A percentile compares a stretch with the other conserved stretches of the same genome.
Conservation (phyloP, 2,113 vertebrate species). For the Chiloscyllium plagiosum region DNA sequence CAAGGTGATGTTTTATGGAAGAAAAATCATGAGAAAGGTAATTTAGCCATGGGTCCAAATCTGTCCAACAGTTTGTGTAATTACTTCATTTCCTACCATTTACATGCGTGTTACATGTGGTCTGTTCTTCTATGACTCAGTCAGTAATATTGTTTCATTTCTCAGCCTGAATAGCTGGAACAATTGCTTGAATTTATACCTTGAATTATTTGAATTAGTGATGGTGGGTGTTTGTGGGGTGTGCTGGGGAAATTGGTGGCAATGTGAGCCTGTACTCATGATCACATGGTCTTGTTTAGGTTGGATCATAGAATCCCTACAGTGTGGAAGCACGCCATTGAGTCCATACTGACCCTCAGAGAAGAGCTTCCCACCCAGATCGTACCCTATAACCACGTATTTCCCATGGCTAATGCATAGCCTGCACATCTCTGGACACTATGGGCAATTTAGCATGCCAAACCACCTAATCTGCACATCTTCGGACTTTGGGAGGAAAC, state of each 20-base stretch:
- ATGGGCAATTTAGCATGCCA: too few species aligned
- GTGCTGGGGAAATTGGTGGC: background rate
- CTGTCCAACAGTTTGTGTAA: background rate
- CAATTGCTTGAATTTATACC: background rate
- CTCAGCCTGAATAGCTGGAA: background rate
- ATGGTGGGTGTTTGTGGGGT: background rate
- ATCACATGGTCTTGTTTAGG: background rate
- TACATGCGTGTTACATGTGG: background rate
- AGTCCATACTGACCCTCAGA: too few species aligned
- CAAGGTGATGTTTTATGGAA: conserved; percentile 87
- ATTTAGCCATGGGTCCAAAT: background rate
- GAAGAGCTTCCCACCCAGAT: too few species aligned
- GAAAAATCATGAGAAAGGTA: conserved; percentile 94
- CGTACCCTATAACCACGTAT: too few species aligned
- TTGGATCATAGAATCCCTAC: background rate
- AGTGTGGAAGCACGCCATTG: too few species aligned
- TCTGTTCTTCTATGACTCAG: background rate
- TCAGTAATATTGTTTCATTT: background rate
- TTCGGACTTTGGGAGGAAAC: too few species aligned
- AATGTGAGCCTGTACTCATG: background rate
- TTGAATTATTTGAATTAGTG: background rate
- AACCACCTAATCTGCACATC: too few species aligned
- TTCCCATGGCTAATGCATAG: too few species aligned
- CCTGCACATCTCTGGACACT: too few species aligned
- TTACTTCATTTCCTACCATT: background rate